Evolutionary conservation across 2,888 invertebrate species (phyloP).

Genomic region (Watsonalla binaria): DNA sequence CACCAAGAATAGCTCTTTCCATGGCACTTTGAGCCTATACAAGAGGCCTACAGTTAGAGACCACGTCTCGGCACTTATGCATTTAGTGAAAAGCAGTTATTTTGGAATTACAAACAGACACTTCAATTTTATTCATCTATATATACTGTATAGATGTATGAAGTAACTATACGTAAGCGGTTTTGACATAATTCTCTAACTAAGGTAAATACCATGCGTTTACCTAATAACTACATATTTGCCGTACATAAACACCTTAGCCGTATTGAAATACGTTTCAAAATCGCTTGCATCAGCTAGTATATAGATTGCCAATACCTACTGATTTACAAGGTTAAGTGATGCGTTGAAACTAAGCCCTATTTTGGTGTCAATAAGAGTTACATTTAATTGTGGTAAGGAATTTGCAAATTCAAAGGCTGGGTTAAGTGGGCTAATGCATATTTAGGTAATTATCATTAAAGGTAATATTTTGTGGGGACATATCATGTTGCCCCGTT

Average conservation of each 20-base stretch:
- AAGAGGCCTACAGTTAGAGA: too few relatives aligned
- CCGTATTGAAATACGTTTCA: not conserved
- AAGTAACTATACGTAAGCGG: not conserved
- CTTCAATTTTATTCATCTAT: too few relatives aligned
- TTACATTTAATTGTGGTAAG: not conserved
- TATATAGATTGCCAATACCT: too few relatives aligned
- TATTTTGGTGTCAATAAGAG: not conserved
- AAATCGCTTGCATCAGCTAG: not conserved
- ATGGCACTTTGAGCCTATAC: too few relatives aligned
- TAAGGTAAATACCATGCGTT: not conserved
- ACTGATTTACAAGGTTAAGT: not conserved
- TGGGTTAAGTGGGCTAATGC: not conserved
- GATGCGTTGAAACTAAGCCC: not conserved
- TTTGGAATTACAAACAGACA: too few relatives aligned
- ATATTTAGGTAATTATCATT: not conserved
- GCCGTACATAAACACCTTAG: not conserved
- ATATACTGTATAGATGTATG: too few relatives aligned
- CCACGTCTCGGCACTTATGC: too few relatives aligned
- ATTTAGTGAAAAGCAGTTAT: too few relatives aligned
- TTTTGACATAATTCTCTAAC: not conserved
- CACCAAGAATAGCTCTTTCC: too few relatives aligned
- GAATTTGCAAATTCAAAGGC: not conserved
- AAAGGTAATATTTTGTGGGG: too few relatives aligned
- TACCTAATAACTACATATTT: not conserved
- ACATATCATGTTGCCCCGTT: too few relatives aligned